Evolutionary conservation across 1,140 invertebrate species (phyloP), one percentile per base, ranked within the genome.

Genomic region (Leptinotarsa undecemlineata): DNA sequence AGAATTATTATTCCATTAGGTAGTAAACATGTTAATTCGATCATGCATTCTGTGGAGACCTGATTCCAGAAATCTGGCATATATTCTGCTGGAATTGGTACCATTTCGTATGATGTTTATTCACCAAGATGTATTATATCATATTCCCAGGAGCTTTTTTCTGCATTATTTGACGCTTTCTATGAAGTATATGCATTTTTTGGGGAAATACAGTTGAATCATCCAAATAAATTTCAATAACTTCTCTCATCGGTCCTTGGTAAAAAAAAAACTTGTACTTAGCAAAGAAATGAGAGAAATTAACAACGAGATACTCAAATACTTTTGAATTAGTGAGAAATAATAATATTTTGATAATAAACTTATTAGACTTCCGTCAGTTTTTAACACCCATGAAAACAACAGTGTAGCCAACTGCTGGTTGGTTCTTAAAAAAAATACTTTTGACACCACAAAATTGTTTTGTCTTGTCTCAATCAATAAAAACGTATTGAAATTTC

Each of bases 1-100:
- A 90, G 88, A 77, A 96, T 91, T 79, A 93, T 86, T 80, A 95
- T 88, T 71, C 94, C 94, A 86, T 95, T 96, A 72, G 95, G 95
- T 89, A 96, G 89, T 61, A 96, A 86, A 83, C 94, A 96, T 78
- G 92, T 93, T 26, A 96, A 85, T 78, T 91, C 89, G 21, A 94
- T 90, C 64, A 87, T 85, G 78, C 90, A 88, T 48, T 89, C 89
- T 57, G 88, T 87, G 68, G 76, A 71, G 66, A 76, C 72, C 62
- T 76, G 72, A 72, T 75, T 75, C 82, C 83, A 85, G 70, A 83
- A 85, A 67, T 83, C 82, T 68, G 81, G 80, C 19, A 75, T 78
- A 75, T 81, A 85, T 74, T 85, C 84, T 48, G 79, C 77, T 33
- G 82, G 82, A 76, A 82, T 74, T 47, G 82, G 81, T 66, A 82